These are phyloP conservation scores for Anticlea derivata DNA, from an alignment of 2,888 invertebrate genomes.

Conservation along the genomic window DNA sequence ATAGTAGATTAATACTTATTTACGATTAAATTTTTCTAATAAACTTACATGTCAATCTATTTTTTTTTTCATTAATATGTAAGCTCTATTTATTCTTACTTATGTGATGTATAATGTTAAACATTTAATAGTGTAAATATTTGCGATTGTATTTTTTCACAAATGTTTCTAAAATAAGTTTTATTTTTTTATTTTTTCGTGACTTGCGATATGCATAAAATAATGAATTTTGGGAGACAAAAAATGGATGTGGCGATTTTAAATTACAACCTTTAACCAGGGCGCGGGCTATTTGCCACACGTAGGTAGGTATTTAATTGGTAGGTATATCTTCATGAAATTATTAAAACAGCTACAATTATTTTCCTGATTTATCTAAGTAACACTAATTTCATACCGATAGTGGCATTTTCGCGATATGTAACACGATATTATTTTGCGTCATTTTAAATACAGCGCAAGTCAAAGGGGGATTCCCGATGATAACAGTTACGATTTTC, in stretches of 20 bases:
- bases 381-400: constrained; percentile 53
- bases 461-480: constrained; percentile 28
- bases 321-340: constrained; percentile 29
- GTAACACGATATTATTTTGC: constrained; percentile 54
- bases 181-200: constrained; percentile 50
- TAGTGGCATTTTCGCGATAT: constrained; percentile 59
- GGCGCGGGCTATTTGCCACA: constrained; percentile 17
- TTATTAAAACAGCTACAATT: constrained; percentile 37
- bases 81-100: constrained; percentile 80
- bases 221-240: constrained; percentile 43
- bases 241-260: constrained; percentile 37
- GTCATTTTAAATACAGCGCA: constrained; percentile 45
- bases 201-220: constrained; percentile 58
- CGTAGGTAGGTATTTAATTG: constrained; percentile 29
- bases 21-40: constrained; percentile 75
- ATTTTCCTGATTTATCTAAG: constrained; percentile 42
- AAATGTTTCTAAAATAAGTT: constrained; percentile 66
- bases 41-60: constrained; percentile 77
- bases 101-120: constrained; percentile 77
- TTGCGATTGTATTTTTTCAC: constrained; percentile 69
- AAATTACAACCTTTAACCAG: constrained; percentile 23
- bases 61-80: constrained; percentile 70
- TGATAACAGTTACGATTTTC: constrained; percentile 19
- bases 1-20: constrained; percentile 74
- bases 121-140: constrained; percentile 82